Evolutionary conservation across 2,888 invertebrate species (phyloP), one percentile per base, ranked within the genome.

Genomic region (Lasioglossum figueresi): DNA sequence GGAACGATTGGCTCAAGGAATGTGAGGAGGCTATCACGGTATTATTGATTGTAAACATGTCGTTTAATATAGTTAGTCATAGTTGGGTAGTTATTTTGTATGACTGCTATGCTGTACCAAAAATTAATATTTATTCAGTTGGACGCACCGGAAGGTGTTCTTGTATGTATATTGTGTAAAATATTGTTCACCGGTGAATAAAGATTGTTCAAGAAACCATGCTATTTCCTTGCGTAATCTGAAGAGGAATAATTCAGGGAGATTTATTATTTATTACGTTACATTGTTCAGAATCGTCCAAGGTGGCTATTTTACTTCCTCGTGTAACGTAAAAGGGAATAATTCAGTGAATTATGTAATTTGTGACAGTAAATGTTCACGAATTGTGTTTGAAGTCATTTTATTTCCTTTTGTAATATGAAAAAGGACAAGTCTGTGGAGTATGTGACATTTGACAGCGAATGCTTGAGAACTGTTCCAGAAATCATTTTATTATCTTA

Each of bases 81-180:
- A 27, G 52, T 37, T 16, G 34, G 34, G 23, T 52, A 31, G 70
- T 76, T 45, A 16, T 83, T 45, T 74, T 4, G 12, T 59, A 43
- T 78, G 59, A 48, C 12, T 43, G 16, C 31, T 34, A 52, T 31
- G n/a, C 37, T 71, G 23, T 78, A 79, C 76, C 76, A 83, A 76
- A 83, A 83, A 83, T 76, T 80, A 79, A 40, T 27, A 68, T 31
- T 14, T 82, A 75, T 71, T 70, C 71, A 34, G 43, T 37, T 68
- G 34, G 14, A 3, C n/a, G 10, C 16, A 66, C 37, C 45, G 23
- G 6, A 12, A 14, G 2, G 43, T 31, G 16, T 63, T 66, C 37
- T 82, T 82, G 63, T 68, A 34, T 59, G 75, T 72, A 48, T 48
- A 73, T 79, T 76, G 6, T 76, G 48, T 73, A 63, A 77, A 80